Evolutionary conservation across 2,113 vertebrate species (phyloP).

Genomic region (Salvator merianae): DNA sequence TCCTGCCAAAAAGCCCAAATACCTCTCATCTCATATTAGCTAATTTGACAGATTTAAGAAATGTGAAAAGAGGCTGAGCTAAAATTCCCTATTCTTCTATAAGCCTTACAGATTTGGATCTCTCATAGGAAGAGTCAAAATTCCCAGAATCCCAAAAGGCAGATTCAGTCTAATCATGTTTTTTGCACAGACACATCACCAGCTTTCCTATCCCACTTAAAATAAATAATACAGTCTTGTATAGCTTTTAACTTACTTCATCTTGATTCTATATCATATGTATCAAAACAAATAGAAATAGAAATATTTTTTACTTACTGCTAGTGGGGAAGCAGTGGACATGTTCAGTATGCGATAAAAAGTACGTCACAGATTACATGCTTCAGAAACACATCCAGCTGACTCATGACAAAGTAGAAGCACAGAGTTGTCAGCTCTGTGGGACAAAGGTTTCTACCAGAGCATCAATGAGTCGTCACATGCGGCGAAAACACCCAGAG

Average conservation of each 20-base stretch:
- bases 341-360: conserved; percentile 93
- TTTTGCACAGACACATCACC: neutral
- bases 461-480: conserved; percentile 95
- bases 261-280: neutral
- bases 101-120: neutral
- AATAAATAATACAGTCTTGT: neutral
- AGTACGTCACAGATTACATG: conserved; percentile 99
- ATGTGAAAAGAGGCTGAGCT: neutral
- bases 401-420: conserved; percentile 96
- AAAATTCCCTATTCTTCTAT: neutral
- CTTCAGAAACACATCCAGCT: conserved; percentile 98
- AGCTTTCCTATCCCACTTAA: neutral
- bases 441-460: conserved; percentile 98
- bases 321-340: conserved; percentile 97
- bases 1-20: too few species aligned
- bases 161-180: neutral
- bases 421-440: conserved; percentile 94
- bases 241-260: neutral
- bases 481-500: conserved; percentile 96
- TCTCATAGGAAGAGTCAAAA: neutral
- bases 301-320: conserved; percentile 32
- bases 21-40: neutral
- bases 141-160: neutral
- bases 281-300: neutral
- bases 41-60: neutral